Base-by-base conservation (phyloP, 1,140 invertebrate species). In the Macrocentrus cingulum region DNA sequence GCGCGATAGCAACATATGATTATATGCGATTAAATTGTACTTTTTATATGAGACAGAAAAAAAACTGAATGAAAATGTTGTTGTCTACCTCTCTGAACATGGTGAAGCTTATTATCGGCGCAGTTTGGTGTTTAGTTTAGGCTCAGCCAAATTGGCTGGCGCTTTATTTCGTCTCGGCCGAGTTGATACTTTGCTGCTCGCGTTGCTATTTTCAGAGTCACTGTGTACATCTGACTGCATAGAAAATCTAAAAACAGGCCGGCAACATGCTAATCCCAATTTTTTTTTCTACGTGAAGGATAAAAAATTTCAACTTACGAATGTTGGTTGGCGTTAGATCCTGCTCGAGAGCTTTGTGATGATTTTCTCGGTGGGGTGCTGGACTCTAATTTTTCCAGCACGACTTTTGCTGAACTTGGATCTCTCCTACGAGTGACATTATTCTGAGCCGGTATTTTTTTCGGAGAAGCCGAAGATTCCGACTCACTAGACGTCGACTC, bases 331-430 rank as follows among this genome's bases (percentile, higher is more conserved):
- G 32, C 5, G 8, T 13, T 19, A 6, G 22, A 19, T 8, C n/a
- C n/a, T n/a, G n/a, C n/a, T n/a, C 34, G 13, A 9, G 37, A 61
- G 37, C 50, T 53, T 1, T 64, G 62, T 0, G 56, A 46, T 0
- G 58, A 39, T 15, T 32, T 46, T 8, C 23, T 42, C 5, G 48
- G 61, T 5, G 15, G 9, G 8, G 1, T n/a, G 18, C 59, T 66
- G 34, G 60, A 54, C 8, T 60, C 44, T 1, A 75, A 52, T 55
- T 75, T 75, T 25, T 69, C 59, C 9, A 74, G 57, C 6, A 75
- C 68, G 20, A 75, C 73, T 48, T 72, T 75, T 6, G 60, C 73
- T 1, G 61, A 8, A 13, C 66, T 72, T 6, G 72, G 72, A 49
- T 75, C 72, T 49, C 63, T 67, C 20, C 18, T 42, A 13, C 45